Evolutionary conservation across 2,113 vertebrate species (phyloP).

Genomic region (Silurus asotus): DNA sequence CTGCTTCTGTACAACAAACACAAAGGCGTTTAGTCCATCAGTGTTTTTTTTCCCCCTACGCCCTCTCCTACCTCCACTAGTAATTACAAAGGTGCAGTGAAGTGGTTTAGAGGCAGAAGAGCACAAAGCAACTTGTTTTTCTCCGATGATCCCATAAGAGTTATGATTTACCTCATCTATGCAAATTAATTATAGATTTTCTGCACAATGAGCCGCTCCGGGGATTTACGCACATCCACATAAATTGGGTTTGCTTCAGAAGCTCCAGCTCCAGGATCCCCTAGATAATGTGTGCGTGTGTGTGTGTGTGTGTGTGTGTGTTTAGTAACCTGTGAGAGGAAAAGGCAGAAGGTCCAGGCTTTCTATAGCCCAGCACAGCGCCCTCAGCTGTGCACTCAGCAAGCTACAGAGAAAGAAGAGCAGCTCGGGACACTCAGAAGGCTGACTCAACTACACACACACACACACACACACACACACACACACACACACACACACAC

Average conservation of each 20-base stretch:
- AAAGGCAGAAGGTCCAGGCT: constrained; percentile 65
- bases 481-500: constrained; percentile 5
- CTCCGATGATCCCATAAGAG: neutral
- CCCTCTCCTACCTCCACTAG: neutral
- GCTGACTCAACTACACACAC: constrained; percentile 75
- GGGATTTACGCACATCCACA: constrained; percentile 16
- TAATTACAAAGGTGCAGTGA: neutral
- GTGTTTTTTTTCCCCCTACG: neutral
- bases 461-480: constrained; percentile 21
- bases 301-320: constrained; percentile 20
- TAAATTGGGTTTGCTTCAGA: neutral
- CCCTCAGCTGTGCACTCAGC: constrained; percentile 77
- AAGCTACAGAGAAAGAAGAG: constrained; percentile 86
- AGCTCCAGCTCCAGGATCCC: neutral
- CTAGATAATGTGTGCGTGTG: constrained; percentile 7
- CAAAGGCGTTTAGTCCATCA: constrained; percentile 2
- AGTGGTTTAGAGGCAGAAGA: neutral
- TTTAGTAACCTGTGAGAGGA: constrained; percentile 58
- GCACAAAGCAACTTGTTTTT: neutral
- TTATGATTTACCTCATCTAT: neutral
- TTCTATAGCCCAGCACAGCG: constrained; percentile 67
- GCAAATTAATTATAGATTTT: neutral
- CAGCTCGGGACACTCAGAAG: constrained; percentile 75
- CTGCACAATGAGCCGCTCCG: neutral
- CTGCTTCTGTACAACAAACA: constrained; percentile 62